Evolutionary conservation across 2,888 invertebrate species (phyloP), one percentile per base, ranked within the genome.

Genomic region (Phaonia tiefii): DNA sequence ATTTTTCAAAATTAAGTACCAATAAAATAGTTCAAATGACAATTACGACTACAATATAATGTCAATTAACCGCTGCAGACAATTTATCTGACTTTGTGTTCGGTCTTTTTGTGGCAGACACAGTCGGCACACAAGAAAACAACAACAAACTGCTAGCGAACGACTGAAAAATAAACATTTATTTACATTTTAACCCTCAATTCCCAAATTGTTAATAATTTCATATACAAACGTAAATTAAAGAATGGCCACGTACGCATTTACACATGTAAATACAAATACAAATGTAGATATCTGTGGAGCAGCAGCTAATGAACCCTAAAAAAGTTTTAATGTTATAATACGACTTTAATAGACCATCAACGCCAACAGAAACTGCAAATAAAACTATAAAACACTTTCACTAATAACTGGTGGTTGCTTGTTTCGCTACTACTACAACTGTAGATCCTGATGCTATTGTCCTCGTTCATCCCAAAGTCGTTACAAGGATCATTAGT

Each of bases 401-500:
- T 78, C 71, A 63, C 75, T 78, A 63, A 63, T 67, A 67, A 72
- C 70, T 26, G 46, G 46, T 31, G 26, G 13, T 26, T n/a, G 13
- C 31, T 31, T 58, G 56, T 56, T 56, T 56, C n/a, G 22, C 51
- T 15, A 17, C 25, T 15, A 31, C 7, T 58, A 31, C 8, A 7
- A 31, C 15, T 26, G 26, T 39, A 10, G 17, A 2, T 15, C 17
- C 22, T 63, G 63, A 10, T 22, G 63, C 13, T 22, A 17, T 22
- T 63, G 63, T 63, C 39, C 63, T 22, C 39, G 63, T 37, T 20
- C 20, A 42, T 42, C 20, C 72, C 51, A 58, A 20, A 74, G 37
- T 80, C 74, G 58, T 60, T 75, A 71, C 63, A 74, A 74, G 77
- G 77, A 80, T 81, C 80, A 81, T 81, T 81, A 81, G 80, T 77